A percentile compares a stretch with the other conserved stretches of the same genome.
phyloP scores from a whole-genome alignment of 2,113 vertebrate genomes.

The Heliornis fulica region DNA sequence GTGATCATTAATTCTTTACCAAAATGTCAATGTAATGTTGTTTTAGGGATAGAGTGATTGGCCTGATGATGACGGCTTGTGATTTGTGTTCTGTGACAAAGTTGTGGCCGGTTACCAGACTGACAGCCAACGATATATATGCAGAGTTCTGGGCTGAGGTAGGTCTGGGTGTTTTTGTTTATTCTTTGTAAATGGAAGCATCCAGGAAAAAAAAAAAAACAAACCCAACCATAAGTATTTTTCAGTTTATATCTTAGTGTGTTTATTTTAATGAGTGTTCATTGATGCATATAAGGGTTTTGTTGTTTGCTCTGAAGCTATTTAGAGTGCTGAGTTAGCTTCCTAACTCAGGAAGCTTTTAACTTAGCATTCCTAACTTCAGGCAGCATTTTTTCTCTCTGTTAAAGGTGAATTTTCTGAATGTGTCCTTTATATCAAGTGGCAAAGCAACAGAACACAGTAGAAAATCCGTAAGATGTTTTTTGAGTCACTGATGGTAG shows the following conservation, averaged over 20 bases:
- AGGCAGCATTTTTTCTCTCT: not conserved
- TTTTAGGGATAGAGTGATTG: conserved; percentile 93
- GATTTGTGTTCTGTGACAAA: conserved; percentile 99
- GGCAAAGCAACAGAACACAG: not conserved
- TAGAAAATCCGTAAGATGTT: not conserved
- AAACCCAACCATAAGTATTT: not conserved
- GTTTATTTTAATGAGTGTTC: not conserved
- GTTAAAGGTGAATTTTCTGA: not conserved
- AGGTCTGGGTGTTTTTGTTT: conserved; percentile 27
- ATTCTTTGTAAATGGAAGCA: not conserved
- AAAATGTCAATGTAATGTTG: not conserved
- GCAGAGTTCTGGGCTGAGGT: conserved; percentile 99
- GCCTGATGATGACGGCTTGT: conserved; percentile 98
- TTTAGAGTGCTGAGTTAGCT: not conserved
- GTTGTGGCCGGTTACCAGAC: conserved; percentile 90
- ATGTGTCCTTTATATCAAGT: not conserved
- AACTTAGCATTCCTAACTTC: too few species aligned
- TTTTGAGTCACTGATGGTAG: not conserved
- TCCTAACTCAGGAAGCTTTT: too few species aligned
- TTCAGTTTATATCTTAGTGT: not conserved
- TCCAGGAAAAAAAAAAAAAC: not conserved
- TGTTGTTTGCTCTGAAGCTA: not conserved
- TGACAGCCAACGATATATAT: conserved; percentile 96
- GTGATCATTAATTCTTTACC: not conserved
- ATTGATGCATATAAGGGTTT: not conserved